Evolutionary conservation across 2,888 invertebrate genomes (phyloP).

Genomic region (Microchrysa polita): DNA sequence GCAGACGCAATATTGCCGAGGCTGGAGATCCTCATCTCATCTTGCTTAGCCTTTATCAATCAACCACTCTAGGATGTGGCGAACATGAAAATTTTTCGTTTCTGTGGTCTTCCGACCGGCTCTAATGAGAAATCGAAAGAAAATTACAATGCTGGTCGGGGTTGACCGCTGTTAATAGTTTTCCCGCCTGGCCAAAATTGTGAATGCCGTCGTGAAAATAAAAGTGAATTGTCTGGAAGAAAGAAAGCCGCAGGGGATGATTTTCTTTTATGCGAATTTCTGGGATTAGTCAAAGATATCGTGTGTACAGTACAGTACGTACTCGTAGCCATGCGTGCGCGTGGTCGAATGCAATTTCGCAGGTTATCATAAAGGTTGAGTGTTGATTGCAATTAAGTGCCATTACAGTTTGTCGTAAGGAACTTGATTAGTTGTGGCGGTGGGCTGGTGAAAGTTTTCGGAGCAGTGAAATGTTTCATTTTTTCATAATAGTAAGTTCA

Average conservation of each 20-base stretch:
- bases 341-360: slow-evolving; percentile 45
- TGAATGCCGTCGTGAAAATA: slow-evolving; percentile 45
- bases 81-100: neutral
- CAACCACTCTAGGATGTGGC: neutral
- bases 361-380: slow-evolving; percentile 40
- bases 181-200: slow-evolving; percentile 19
- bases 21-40: no score
- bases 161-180: neutral
- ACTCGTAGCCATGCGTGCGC: slow-evolving; percentile 44
- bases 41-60: slow-evolving; percentile 26
- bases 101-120: neutral
- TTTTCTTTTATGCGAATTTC: neutral
- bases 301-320: neutral
- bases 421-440: slow-evolving; percentile 50
- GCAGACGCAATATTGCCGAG: slow-evolving; percentile 18
- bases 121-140: slow-evolving; percentile 51
- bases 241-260: slow-evolving; percentile 12
- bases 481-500: no score
- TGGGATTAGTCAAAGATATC: neutral
- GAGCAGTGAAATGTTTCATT: no score
- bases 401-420: slow-evolving; percentile 26
- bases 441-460: no score
- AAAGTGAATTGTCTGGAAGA: slow-evolving; percentile 48
- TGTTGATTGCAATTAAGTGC: slow-evolving; percentile 41
- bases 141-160: slow-evolving; percentile 48